Evolutionary conservation across 2,888 invertebrate genomes (phyloP).

Genomic region (Drosophila parthenogenetica): DNA sequence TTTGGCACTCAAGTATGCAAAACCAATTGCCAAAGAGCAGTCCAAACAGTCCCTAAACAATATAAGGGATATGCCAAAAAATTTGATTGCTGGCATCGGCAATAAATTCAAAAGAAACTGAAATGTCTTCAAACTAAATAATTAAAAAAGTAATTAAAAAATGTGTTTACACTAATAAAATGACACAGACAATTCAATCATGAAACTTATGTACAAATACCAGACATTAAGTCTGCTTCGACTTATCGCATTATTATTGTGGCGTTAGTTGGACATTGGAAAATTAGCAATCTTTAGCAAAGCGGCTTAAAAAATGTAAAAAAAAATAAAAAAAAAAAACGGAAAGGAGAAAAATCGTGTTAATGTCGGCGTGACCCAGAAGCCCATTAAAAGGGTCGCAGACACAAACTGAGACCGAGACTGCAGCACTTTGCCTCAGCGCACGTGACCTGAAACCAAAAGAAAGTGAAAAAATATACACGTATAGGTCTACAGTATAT

Average conservation of each 20-base stretch:
- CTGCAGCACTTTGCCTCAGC: conserved; percentile 52
- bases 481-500: too few relatives aligned
- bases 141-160: too few relatives aligned
- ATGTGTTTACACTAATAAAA: too few relatives aligned
- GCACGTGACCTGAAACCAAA: conserved; percentile 73
- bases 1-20: too few relatives aligned
- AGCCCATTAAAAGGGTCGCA: conserved; percentile 77
- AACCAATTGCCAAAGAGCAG: too few relatives aligned
- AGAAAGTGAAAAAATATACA: conserved; percentile 17
- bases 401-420: conserved; percentile 37
- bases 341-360: conserved; percentile 50
- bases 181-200: too few relatives aligned
- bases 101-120: not conserved
- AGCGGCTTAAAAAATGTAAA: conserved; percentile 49
- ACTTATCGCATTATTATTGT: not conserved
- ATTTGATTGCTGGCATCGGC: not conserved
- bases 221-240: conserved; percentile 1
- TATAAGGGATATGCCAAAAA: too few relatives aligned
- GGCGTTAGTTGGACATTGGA: conserved; percentile 28
- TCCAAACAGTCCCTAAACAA: too few relatives aligned
- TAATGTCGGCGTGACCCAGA: conserved; percentile 64
- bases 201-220: not conserved
- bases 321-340: conserved; percentile 14
- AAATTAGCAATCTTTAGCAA: conserved; percentile 64
- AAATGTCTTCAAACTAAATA: not conserved